A percentile compares a stretch with the other conserved stretches of the same genome.
phyloP scores from a whole-genome alignment of 2,113 vertebrate genomes.

The Nothobranchius kuhntae region DNA sequence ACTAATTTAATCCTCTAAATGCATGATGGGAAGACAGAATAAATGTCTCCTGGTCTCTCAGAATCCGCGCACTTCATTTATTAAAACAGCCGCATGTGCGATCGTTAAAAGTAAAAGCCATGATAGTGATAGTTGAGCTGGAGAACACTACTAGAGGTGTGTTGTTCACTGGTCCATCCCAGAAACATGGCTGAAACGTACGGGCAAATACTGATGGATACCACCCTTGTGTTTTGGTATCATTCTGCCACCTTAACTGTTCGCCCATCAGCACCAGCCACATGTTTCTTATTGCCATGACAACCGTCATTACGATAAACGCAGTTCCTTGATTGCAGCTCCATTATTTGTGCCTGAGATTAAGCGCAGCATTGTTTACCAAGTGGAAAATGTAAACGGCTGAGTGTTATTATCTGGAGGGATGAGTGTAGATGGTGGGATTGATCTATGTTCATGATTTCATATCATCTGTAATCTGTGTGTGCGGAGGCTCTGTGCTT shows the following conservation, averaged over 20 bases:
- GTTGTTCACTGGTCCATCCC: neutral
- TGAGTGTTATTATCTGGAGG: constrained; percentile 40
- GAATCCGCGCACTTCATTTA: too few relatives aligned
- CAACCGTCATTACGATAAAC: constrained; percentile 17
- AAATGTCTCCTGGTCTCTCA: neutral
- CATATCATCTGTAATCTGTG: constrained; percentile 63
- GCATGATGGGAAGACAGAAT: neutral
- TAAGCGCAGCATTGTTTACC: constrained; percentile 31
- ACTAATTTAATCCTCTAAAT: neutral
- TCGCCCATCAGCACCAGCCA: neutral
- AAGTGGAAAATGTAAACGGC: constrained; percentile 26
- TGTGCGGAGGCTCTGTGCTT: constrained; percentile 15
- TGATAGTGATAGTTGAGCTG: too few relatives aligned
- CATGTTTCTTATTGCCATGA: constrained; percentile 4
- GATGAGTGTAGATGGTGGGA: constrained; percentile 8
- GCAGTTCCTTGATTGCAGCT: constrained; percentile 29
- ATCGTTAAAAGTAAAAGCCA: too few relatives aligned
- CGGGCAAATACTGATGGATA: too few relatives aligned
- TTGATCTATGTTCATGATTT: constrained; percentile 65
- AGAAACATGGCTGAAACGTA: too few relatives aligned
- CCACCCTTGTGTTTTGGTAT: neutral
- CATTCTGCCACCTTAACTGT: too few relatives aligned
- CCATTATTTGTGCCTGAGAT: constrained; percentile 7
- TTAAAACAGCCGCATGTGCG: too few relatives aligned
- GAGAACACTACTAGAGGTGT: too few relatives aligned